Percentiles rank a stretch among this genome's conserved stretches.
Evolutionary conservation across 1,140 invertebrate genomes (phyloP).

Genomic region (Apis florea): DNA sequence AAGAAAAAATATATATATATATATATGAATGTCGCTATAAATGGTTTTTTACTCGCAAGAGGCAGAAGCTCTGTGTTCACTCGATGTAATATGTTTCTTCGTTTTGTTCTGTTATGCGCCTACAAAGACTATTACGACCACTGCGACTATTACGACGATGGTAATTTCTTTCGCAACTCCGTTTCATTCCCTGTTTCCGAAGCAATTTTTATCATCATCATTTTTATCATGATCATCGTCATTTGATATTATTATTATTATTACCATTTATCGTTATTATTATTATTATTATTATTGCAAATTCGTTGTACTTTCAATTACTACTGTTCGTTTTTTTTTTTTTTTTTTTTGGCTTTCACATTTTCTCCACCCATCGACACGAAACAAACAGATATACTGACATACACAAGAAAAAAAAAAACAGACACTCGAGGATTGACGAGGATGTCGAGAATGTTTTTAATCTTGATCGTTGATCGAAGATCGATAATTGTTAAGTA

Average conservation of each 20-base stretch:
- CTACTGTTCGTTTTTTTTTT: too few species aligned
- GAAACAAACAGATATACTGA: conserved; percentile 1
- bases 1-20: too few species aligned
- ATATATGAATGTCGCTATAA: conserved; percentile 71
- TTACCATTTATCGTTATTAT: not conserved
- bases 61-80: conserved; percentile 73
- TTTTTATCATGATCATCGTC: not conserved
- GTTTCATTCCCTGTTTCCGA: conserved; percentile 61
- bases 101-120: conserved; percentile 79
- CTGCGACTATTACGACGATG: conserved; percentile 81
- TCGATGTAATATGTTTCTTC: conserved; percentile 79
- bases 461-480: too few species aligned
- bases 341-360: conserved; percentile 56
- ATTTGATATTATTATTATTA: conserved; percentile 30
- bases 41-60: conserved; percentile 63
- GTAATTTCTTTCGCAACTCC: conserved; percentile 77
- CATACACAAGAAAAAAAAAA: too few species aligned
- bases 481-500: too few species aligned
- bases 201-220: conserved; percentile 14
- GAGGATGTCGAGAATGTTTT: too few species aligned
- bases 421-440: too few species aligned
- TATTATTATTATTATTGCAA: conserved; percentile 15
- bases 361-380: conserved; percentile 30
- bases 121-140: conserved; percentile 81
- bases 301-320: conserved; percentile 27